Evolutionary conservation across 2,888 invertebrate genomes (phyloP).

Genomic region (Tineola bisselliella): DNA sequence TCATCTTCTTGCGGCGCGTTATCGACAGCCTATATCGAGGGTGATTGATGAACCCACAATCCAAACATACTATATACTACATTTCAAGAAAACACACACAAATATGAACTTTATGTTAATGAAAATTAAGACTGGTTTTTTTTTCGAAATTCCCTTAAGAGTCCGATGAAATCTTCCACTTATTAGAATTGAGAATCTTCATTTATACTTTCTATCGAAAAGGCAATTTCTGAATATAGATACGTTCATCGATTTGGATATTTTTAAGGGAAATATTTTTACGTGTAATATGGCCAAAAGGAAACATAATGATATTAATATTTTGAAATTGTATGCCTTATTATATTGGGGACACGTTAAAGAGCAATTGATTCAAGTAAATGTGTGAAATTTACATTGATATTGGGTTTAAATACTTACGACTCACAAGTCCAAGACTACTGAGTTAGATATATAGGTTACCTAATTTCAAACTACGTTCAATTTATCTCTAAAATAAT

Average conservation of each 20-base stretch:
- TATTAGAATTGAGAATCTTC: constrained; percentile 5
- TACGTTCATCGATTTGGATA: not conserved
- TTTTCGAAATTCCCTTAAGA: not conserved
- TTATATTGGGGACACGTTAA: no score
- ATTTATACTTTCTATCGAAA: not conserved
- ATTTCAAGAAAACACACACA: not conserved
- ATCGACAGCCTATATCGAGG: not conserved
- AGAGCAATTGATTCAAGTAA: no score
- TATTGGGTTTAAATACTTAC: no score
- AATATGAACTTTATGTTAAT: not conserved
- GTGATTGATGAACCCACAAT: not conserved
- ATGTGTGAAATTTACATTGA: no score
- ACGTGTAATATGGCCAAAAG: no score
- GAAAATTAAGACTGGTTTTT: not conserved
- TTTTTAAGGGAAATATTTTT: not conserved
- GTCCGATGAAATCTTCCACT: not conserved
- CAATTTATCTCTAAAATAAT: not conserved
- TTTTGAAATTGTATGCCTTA: no score
- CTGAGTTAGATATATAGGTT: no score
- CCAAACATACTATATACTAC: not conserved
- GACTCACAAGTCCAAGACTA: no score
- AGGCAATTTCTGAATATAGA: not conserved
- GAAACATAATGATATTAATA: no score
- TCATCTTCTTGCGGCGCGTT: constrained; percentile 8
- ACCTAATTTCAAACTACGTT: no score